Conservation (phyloP, 2,888 invertebrate genomes). For the Stictocephala bisonia region DNA sequence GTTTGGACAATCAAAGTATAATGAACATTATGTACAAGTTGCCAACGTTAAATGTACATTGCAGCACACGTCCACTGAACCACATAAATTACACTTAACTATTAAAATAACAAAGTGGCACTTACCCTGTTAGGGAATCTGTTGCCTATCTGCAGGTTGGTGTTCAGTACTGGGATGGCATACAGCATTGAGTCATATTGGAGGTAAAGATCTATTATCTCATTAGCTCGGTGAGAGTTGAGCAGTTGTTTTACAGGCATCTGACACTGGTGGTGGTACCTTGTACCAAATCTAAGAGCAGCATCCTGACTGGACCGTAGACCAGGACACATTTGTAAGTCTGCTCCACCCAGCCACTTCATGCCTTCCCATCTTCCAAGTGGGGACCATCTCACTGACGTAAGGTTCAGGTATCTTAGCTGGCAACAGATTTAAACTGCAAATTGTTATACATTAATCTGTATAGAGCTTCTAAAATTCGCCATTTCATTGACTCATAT, state of each 20-base stretch:
- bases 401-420: conserved; percentile 65
- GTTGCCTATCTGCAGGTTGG: conserved; percentile 65
- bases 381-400: conserved; percentile 51
- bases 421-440: conserved; percentile 57
- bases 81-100: conserved; percentile 24
- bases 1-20: too few relatives aligned
- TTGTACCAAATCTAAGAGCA: conserved; percentile 63
- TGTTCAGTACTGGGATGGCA: conserved; percentile 70
- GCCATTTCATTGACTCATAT: too few relatives aligned
- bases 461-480: too few relatives aligned
- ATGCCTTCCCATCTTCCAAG: conserved; percentile 48
- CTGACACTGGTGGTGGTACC: conserved; percentile 63
- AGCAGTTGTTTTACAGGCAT: conserved; percentile 64
- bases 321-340: conserved; percentile 61
- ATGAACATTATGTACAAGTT: too few relatives aligned
- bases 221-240: conserved; percentile 59
- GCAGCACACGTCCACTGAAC: conserved; percentile 61
- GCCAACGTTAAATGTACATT: too few relatives aligned
- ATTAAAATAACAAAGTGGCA: conserved; percentile 44
- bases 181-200: conserved; percentile 66
- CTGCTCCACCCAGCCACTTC: background rate
- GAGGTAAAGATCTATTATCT: conserved; percentile 70
- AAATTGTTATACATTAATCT: too few relatives aligned
- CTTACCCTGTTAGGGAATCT: conserved; percentile 63
- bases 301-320: conserved; percentile 55